phyloP scores from a whole-genome alignment of 1,140 invertebrate genomes.

The Archegozetes longisetosus region DNA sequence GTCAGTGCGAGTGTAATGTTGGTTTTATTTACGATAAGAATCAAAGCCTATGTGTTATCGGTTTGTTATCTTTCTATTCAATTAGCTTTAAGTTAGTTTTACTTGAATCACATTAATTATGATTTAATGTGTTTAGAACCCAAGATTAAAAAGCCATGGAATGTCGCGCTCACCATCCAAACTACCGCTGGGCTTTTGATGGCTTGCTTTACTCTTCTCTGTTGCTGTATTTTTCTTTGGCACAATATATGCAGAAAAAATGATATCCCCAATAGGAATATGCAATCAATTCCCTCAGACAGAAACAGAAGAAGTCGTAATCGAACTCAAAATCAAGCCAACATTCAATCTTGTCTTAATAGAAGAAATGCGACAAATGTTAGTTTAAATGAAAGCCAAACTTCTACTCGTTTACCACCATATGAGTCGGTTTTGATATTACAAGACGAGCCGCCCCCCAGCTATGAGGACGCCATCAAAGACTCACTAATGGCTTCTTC shows the following conservation, averaged over 20 bases:
- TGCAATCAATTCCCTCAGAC: background rate
- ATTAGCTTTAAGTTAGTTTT: background rate
- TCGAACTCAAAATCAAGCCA: background rate
- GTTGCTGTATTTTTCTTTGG: slow-evolving; percentile 8
- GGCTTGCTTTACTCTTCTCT: slow-evolving; percentile 6
- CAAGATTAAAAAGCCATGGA: slow-evolving; percentile 1
- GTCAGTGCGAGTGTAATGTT: slow-evolving; percentile 3
- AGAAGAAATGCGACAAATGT: background rate
- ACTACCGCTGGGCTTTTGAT: slow-evolving; percentile 6
- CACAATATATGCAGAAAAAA: slow-evolving; percentile 10
- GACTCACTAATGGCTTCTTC: slow-evolving; percentile 4
- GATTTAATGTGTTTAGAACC: background rate
- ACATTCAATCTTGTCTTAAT: background rate
- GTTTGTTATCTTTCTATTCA: background rate
- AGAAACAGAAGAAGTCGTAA: background rate
- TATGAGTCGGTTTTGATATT: background rate
- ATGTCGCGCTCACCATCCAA: slow-evolving; percentile 1
- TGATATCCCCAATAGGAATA: background rate
- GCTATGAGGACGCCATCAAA: slow-evolving; percentile 10
- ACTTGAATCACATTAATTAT: background rate
- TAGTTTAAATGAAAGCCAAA: background rate
- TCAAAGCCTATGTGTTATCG: slow-evolving; percentile 2
- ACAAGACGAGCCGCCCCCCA: slow-evolving; percentile 9
- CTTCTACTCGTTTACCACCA: background rate
- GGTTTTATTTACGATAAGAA: slow-evolving; percentile 3